Base-by-base conservation (phyloP, 2,797 vertebrate genomes). In the Peromyscus melanophrys region DNA sequence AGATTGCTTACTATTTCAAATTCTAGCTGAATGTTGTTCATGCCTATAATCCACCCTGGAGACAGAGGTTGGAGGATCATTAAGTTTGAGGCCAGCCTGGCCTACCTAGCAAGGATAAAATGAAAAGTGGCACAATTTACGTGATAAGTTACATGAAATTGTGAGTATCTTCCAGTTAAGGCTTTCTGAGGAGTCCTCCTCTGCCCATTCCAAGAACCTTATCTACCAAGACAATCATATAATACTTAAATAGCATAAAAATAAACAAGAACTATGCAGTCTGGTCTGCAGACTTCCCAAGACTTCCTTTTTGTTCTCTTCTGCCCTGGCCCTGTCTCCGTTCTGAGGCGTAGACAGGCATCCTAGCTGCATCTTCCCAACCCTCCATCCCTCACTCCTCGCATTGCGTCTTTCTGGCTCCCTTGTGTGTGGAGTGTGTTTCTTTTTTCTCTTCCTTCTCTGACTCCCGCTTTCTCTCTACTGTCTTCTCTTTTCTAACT, bases 361-460 rank as follows among this genome's bases (percentile, higher is more conserved):
- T 69, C 90, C 86, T 90, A 23, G 80, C 9, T 75, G 40, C 21
- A 46, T 71, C 81, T 37, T 21, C 40, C 57, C 6, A 40, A 23
- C 6, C 75, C 55, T n/a, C 37, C 77, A 37, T 14, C 29, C 34
- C 16, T 0, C 59, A 6, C 14, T 88, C 16, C 49, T 2, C 87
- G 4, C 12, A 10, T 43, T 40, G 2, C 46, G 10, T 65, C 76
- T 6, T 19, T 31, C 27, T 21, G 29, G 14, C 17, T 67, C 13
- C 10, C 34, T 27, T 31, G 25, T 12, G 7, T 88, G 1, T 65
- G 0, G 65, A 46, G 55, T 21, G 0, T 52, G 77, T 92, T 65
- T 93, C 65, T 77, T 92, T 87, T 55, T 69, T 89, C 52, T 19
- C 31, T 34, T 25, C 37, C 43, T 83, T 80, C 65, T 90, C 82